A percentile compares a stretch with the other conserved stretches of the same genome.
phyloP scores from a whole-genome alignment of 2,888 invertebrate species.

The Nysson spinosus region DNA sequence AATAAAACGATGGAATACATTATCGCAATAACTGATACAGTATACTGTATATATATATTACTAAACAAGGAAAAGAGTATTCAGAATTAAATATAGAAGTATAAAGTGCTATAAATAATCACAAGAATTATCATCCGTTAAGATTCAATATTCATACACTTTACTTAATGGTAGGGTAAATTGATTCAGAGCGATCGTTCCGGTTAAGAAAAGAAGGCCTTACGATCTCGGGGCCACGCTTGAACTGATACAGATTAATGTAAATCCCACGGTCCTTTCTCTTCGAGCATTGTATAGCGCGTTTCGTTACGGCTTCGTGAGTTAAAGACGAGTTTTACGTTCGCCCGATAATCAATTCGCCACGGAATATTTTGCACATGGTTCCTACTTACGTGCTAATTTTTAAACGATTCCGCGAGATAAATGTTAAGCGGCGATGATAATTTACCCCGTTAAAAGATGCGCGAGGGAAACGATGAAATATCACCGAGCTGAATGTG shows the following conservation, averaged over 20 bases:
- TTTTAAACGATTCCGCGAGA: neutral
- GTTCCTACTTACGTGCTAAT: conserved; percentile 1
- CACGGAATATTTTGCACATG: neutral
- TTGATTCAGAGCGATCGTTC: neutral
- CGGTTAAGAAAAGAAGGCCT: neutral
- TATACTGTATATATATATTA: too few relatives aligned
- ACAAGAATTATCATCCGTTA: too few relatives aligned
- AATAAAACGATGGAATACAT: too few relatives aligned
- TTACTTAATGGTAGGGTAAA: neutral
- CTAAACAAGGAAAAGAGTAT: too few relatives aligned
- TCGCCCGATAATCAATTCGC: conserved; percentile 5
- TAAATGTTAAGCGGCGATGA: too few relatives aligned
- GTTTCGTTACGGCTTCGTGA: neutral
- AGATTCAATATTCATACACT: too few relatives aligned
- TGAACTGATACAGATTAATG: neutral
- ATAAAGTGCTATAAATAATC: too few relatives aligned
- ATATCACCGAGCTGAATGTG: too few relatives aligned
- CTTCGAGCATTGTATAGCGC: neutral
- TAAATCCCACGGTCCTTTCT: neutral
- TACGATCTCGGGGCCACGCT: neutral
- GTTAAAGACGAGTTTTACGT: conserved; percentile 6
- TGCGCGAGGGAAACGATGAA: too few relatives aligned
- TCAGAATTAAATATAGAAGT: too few relatives aligned
- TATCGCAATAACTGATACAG: too few relatives aligned
- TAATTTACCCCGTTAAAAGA: too few relatives aligned